These are phyloP conservation scores for Osedax frankpressi DNA, from an alignment of 2,888 invertebrate species.

Conservation along the genomic window DNA sequence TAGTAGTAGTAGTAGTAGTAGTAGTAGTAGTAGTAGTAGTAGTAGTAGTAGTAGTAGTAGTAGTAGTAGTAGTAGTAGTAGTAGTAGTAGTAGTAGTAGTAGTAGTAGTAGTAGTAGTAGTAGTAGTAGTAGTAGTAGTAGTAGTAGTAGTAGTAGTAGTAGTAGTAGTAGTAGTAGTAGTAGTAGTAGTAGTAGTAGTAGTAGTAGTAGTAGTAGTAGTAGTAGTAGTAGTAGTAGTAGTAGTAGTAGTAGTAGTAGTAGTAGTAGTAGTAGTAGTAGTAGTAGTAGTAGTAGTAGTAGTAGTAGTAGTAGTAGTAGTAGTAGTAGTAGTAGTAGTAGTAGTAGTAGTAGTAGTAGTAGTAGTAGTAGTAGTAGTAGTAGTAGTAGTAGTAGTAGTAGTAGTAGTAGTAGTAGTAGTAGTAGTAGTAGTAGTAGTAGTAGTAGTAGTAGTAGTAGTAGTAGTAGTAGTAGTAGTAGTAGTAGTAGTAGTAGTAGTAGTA, in stretches of 20 bases:
- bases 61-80: background rate
- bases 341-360: background rate
- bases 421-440: background rate
- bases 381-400: background rate
- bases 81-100: background rate
- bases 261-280: background rate
- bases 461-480: slow-evolving; percentile 16
- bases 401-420: background rate
- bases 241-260: background rate
- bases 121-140: background rate
- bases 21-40: background rate
- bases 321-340: background rate
- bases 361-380: background rate
- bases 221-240: background rate
- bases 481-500: slow-evolving; percentile 6
- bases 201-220: background rate
- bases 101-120: background rate
- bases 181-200: background rate
- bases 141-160: background rate
- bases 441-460: background rate
- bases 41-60: background rate
- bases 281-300: background rate
- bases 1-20: background rate
- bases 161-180: background rate
- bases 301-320: background rate